Evolutionary conservation across 2,113 vertebrate genomes (phyloP).

Genomic region (Pao palembangensis): DNA sequence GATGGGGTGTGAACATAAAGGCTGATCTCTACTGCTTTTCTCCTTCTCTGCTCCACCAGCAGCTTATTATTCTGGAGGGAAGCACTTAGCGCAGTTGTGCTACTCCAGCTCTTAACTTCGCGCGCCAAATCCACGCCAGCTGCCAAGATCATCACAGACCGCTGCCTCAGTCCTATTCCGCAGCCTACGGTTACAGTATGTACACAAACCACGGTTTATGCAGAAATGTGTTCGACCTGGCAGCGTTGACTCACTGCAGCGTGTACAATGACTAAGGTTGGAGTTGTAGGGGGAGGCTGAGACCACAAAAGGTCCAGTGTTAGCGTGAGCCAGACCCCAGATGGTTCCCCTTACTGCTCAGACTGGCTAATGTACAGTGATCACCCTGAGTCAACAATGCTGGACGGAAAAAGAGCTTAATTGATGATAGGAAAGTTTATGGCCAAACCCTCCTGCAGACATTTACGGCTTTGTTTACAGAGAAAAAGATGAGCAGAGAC

Average conservation of each 20-base stretch:
- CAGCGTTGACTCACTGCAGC: slow-evolving; percentile 65
- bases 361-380: slow-evolving; percentile 70
- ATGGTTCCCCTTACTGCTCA: slow-evolving; percentile 72
- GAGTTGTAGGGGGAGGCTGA: slow-evolving; percentile 49
- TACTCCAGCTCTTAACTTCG: slow-evolving; percentile 45
- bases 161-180: slow-evolving; percentile 67
- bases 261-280: slow-evolving; percentile 68
- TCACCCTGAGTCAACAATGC: slow-evolving; percentile 74
- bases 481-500: too few species aligned
- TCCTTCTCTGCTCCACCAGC: slow-evolving; percentile 55
- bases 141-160: slow-evolving; percentile 70
- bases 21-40: slow-evolving; percentile 67
- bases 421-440: slow-evolving; percentile 64
- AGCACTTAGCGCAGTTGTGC: slow-evolving; percentile 58
- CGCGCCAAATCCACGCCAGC: slow-evolving; percentile 62
- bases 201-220: slow-evolving; percentile 75
- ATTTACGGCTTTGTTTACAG: too few species aligned
- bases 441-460: neutral
- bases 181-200: slow-evolving; percentile 70
- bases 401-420: slow-evolving; percentile 59
- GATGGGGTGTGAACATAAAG: slow-evolving; percentile 72
- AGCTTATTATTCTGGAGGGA: slow-evolving; percentile 63
- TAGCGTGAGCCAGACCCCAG: slow-evolving; percentile 63
- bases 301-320: slow-evolving; percentile 75
- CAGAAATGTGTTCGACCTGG: slow-evolving; percentile 64